Conservation (phyloP, 2,797 vertebrate genomes). For the Triplophysa bombifrons region DNA sequence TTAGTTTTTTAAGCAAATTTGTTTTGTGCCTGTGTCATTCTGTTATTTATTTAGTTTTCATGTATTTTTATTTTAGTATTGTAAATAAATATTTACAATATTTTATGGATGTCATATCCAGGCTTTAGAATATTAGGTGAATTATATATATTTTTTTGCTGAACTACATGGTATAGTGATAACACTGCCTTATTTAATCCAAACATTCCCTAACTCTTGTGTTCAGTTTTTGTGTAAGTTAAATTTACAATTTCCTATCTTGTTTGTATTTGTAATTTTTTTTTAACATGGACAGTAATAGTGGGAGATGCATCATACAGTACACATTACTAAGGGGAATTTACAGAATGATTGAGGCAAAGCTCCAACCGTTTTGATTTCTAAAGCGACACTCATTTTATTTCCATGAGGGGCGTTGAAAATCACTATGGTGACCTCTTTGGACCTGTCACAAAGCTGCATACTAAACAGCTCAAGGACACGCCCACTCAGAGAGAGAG, state of each 20-base stretch:
- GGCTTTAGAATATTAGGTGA: background rate
- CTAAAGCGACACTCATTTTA: conserved; percentile 78
- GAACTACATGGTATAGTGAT: too few relatives aligned
- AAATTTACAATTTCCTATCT: too few relatives aligned
- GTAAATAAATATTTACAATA: too few relatives aligned
- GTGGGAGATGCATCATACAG: conserved; percentile 55
- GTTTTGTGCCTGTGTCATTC: too few relatives aligned
- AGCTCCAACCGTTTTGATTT: conserved; percentile 71
- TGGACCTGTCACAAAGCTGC: conserved; percentile 85
- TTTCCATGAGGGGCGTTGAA: conserved; percentile 80
- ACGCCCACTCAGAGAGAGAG: conserved; percentile 47
- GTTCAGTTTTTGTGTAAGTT: too few relatives aligned
- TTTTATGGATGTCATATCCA: background rate
- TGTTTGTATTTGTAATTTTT: too few relatives aligned
- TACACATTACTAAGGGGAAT: conserved; percentile 80
- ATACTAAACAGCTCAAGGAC: conserved; percentile 76
- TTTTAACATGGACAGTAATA: background rate
- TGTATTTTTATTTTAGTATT: too few relatives aligned
- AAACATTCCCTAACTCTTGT: too few relatives aligned
- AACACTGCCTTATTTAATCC: too few relatives aligned
- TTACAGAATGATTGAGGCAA: conserved; percentile 72
- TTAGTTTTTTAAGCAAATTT: too few relatives aligned
- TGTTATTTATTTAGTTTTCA: too few relatives aligned
- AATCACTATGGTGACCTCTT: conserved; percentile 79
- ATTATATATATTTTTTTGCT: background rate